phyloP scores from a whole-genome alignment of 1,140 invertebrate species.

The Anthonomus grandis region DNA sequence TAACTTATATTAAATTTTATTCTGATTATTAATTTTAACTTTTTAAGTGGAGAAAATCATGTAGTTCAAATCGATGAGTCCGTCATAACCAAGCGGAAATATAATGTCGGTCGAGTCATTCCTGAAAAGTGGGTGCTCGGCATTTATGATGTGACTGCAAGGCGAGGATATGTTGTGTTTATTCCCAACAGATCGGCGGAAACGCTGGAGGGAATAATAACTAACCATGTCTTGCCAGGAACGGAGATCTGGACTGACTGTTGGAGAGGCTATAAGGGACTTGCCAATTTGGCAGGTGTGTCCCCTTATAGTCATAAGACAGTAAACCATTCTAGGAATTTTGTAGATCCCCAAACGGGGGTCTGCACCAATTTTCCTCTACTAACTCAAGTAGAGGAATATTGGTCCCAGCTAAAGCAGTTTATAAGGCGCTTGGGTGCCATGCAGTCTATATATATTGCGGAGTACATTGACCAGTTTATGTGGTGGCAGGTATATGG shows the following conservation, averaged over 20 bases:
- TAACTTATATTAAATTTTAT: too few species aligned
- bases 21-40: too few species aligned
- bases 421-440: neutral
- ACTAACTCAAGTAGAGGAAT: neutral
- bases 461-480: neutral
- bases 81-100: constrained; percentile 12
- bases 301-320: neutral
- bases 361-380: neutral
- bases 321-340: neutral
- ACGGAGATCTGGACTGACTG: too few species aligned
- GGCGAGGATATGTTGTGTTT: constrained; percentile 2
- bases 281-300: neutral
- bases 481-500: constrained; percentile 6
- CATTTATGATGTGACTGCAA: constrained; percentile 2
- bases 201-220: neutral
- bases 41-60: constrained; percentile 9
- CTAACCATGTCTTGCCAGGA: too few species aligned
- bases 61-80: constrained; percentile 15
- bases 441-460: neutral
- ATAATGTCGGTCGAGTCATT: constrained; percentile 3
- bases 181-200: constrained; percentile 2
- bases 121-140: constrained; percentile 3
- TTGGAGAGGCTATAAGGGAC: too few species aligned
- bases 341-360: neutral
- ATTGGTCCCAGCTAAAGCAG: neutral